Evolutionary conservation across 2,888 invertebrate genomes (phyloP), one percentile per base, ranked within the genome.

Genomic region (Diarsia rubi): DNA sequence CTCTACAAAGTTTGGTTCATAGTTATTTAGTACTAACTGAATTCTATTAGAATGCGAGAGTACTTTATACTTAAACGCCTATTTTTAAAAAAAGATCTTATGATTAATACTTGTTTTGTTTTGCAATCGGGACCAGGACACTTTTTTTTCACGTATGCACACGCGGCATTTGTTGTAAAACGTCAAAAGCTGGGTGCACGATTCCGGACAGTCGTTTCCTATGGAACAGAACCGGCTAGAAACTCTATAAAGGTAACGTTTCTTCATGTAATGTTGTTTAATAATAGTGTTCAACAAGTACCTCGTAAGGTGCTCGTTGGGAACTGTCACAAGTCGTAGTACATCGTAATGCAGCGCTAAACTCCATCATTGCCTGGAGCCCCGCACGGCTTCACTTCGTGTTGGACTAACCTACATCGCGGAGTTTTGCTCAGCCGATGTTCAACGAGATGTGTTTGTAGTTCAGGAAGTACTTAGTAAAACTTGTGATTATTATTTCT

Each of bases 361-460:
- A 79, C 84, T 83, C 67, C 37, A 64, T 60, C 70, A 73, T 68
- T 70, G 73, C 66, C 21, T 52, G 59, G 59, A 70, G 82, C 68
- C 70, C 27, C 62, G 49, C 57, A 60, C 66, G 65, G 68, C 84
- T 70, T 79, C 74, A 78, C 78, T 83, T 57, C 59, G 62, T 79
- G 84, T 80, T 81, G 60, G 74, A 71, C 84, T 73, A 70, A 68
- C 60, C 57, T 16, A 57, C 57, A n/a, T 14, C n/a, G 27, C 16
- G 16, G 67, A 82, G 73, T 83, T 71, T 82, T 57, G 78, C 69
- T 67, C 62, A 8, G 49, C 44, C 57, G 3, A 64, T 62, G 62
- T 66, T 37, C 31, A 52, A 83, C 57, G n/a, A n/a, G n/a, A n/a
- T n/a, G n/a, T 67, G 44, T 27, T 42, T 19, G 9, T 14, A 59